Base-by-base conservation (phyloP, 2,113 vertebrate genomes). In the Rhegmatorhina hoffmannsi region DNA sequence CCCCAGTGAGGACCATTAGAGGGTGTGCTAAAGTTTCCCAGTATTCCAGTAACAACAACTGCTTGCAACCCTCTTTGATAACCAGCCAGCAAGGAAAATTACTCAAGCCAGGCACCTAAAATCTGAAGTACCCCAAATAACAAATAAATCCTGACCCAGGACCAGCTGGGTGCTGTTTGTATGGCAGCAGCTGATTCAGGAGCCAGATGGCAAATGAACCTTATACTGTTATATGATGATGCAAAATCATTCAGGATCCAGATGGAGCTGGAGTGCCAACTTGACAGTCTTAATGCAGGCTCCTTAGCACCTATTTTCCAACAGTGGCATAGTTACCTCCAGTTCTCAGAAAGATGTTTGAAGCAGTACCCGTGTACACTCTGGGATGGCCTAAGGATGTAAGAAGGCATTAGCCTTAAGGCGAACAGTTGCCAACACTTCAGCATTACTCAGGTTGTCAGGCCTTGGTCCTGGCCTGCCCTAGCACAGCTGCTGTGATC, bases 131-230 rank as follows among this genome's bases (percentile, higher is more conserved):
- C 34, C 82, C 17, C 26, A 88, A 90, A 95, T 44, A 70, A 74
- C 67, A 93, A 88, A 96, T 90, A 58, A 93, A 92, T 96, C 70
- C 56, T 93, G 79, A 93, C 92, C 93, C 88, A 81, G 56, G 75
- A 80, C 87, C 93, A 96, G 93, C 94, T 95, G 96, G 86, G 77
- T 87, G 73, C 76, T 96, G 68, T 84, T 92, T 89, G 14, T 89
- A 59, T 72, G 92, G 95, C 96, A 94, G 96, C 80, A 96, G 94
- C 77, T 87, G 80, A 87, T 97, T 95, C 76, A 81, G 69, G 5
- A 95, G 91, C 86, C 96, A 97, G 94, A 97, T 97, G 95, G 96
- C 80, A 92, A 96, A 95, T 95, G 95, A 93, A 95, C 95, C 80
- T 94, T 96, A 92, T 84, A 95, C 92, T 84, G 92, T 95, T 96